A percentile compares a stretch with the other conserved stretches of the same genome.
These are phyloP conservation scores for Fundulus diaphanus DNA, from an alignment of 2,797 vertebrate species.

Conservation along the genomic window DNA sequence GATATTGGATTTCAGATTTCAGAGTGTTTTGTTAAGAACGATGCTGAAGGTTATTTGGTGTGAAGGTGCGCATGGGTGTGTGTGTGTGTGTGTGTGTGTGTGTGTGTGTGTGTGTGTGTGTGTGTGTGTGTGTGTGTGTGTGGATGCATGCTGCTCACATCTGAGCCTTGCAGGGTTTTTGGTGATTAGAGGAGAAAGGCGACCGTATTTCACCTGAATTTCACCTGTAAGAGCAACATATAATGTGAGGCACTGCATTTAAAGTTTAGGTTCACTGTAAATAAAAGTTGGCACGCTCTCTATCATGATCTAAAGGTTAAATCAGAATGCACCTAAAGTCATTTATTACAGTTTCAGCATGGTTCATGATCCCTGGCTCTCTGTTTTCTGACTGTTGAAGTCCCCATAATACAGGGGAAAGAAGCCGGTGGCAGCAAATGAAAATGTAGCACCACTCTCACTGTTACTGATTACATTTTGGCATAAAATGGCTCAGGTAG, in stretches of 20 bases:
- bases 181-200: constrained; percentile 19
- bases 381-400: neutral
- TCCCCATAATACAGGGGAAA: neutral
- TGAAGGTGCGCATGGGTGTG: neutral
- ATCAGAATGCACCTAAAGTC: neutral
- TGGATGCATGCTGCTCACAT: neutral
- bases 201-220: constrained; percentile 13
- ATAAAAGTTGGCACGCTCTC: constrained; percentile 1
- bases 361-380: neutral
- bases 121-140: neutral
- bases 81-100: constrained; percentile 1
- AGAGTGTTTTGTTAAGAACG: constrained; percentile 33
- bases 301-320: constrained; percentile 8
- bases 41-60: constrained; percentile 30
- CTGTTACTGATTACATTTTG: neutral
- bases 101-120: constrained; percentile 10
- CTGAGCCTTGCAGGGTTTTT: neutral
- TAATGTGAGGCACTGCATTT: constrained; percentile 20
- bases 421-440: neutral
- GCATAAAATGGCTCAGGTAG: neutral
- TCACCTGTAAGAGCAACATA: neutral
- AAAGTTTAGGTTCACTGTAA: constrained; percentile 5
- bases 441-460: constrained; percentile 8
- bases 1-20: constrained; percentile 57
- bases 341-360: constrained; percentile 4